phyloP scores from a whole-genome alignment of 2,888 invertebrate genomes.

The Orchesella flavescens region DNA sequence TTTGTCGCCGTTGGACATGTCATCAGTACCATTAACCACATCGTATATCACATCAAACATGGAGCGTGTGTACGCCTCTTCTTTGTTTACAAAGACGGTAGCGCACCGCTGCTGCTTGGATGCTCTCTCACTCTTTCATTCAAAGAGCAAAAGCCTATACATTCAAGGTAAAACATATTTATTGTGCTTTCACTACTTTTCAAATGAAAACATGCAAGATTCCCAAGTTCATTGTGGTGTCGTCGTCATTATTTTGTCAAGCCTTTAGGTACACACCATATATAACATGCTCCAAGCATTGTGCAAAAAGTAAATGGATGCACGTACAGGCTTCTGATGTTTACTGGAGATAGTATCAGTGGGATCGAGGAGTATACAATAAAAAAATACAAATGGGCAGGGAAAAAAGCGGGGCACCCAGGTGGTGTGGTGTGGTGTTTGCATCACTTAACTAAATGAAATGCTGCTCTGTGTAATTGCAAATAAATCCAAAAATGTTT shows the following conservation, averaged over 20 bases:
- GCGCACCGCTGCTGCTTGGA: not conserved
- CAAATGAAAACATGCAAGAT: not conserved
- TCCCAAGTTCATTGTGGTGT: not conserved
- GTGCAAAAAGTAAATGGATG: no score
- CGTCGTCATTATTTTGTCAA: not conserved
- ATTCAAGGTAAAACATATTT: no score
- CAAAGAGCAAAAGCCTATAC: not conserved
- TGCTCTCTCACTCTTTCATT: not conserved
- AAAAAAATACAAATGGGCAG: no score
- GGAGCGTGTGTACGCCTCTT: not conserved
- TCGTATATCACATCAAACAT: not conserved
- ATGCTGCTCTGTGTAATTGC: slow-evolving; percentile 21
- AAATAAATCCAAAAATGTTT: no score
- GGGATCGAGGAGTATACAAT: no score
- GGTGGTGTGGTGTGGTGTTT: not conserved
- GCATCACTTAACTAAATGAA: slow-evolving; percentile 39
- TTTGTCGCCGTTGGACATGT: slow-evolving; percentile 42
- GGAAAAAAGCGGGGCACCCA: no score
- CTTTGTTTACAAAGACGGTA: not conserved
- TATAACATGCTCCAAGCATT: no score
- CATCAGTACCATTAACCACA: slow-evolving; percentile 19
- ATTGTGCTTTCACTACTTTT: not conserved
- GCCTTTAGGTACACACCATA: no score
- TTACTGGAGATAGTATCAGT: no score
- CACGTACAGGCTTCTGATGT: no score